phyloP scores from a whole-genome alignment of 1,140 invertebrate genomes.

The Brachionus rotundiformis region DNA sequence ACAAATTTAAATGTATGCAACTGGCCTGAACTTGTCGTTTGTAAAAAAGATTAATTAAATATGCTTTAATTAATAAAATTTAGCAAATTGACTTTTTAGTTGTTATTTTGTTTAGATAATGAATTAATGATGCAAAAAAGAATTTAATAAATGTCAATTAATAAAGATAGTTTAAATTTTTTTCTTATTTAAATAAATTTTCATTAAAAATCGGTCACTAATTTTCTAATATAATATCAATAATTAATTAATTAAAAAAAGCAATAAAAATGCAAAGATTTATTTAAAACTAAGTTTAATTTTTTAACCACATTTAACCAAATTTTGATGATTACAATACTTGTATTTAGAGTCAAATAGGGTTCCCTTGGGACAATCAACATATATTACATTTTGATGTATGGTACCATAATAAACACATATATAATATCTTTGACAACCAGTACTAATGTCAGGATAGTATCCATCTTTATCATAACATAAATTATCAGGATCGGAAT shows the following conservation, averaged over 20 bases:
- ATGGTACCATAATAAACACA: not conserved
- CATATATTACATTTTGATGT: not conserved
- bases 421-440: not conserved
- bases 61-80: not conserved
- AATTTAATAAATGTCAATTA: too few relatives aligned
- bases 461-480: not conserved
- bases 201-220: too few relatives aligned
- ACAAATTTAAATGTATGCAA: not conserved
- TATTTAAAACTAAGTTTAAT: not conserved
- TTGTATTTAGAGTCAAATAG: not conserved
- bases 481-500: not conserved
- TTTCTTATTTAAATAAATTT: too few relatives aligned
- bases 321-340: not conserved
- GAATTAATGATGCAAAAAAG: too few relatives aligned
- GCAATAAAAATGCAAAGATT: not conserved
- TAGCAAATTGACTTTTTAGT: not conserved
- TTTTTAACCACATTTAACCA: not conserved
- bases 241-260: not conserved
- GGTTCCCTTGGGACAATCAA: not conserved
- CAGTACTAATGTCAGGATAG: not conserved
- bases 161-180: too few relatives aligned
- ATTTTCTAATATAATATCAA: too few relatives aligned
- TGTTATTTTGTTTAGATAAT: too few relatives aligned
- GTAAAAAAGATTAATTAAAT: not conserved
- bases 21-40: not conserved